Evolutionary conservation across 2,113 vertebrate genomes (phyloP).

Genomic region (Pluvialis apricaria): DNA sequence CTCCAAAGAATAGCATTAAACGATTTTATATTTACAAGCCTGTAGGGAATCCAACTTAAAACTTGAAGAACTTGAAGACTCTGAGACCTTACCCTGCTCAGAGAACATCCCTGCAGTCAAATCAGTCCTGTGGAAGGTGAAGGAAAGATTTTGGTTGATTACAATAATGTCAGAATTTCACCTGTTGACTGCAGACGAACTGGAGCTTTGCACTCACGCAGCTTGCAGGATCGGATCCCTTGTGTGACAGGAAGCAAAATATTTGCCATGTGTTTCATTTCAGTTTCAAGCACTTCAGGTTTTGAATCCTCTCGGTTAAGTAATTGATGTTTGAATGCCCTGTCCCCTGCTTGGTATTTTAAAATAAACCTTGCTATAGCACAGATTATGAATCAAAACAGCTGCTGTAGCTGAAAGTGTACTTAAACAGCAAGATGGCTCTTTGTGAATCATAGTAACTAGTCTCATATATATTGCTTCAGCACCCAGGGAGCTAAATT

Average conservation of each 20-base stretch:
- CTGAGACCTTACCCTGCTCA: neutral
- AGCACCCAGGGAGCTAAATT: neutral
- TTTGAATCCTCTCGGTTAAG: slow-evolving; percentile 51
- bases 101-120: neutral
- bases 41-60: neutral
- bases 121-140: neutral
- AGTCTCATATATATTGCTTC: neutral
- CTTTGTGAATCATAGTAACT: neutral
- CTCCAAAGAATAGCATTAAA: neutral
- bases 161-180: slow-evolving; percentile 26
- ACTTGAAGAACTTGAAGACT: neutral
- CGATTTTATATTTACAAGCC: neutral
- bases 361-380: slow-evolving; percentile 60
- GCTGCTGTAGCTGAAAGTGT: slow-evolving; percentile 3
- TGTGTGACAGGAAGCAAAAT: slow-evolving; percentile 46
- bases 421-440: slow-evolving; percentile 8
- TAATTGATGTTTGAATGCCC: slow-evolving; percentile 58
- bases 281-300: slow-evolving; percentile 47
- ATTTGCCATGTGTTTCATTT: slow-evolving; percentile 53
- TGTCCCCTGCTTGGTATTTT: slow-evolving; percentile 54
- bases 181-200: neutral
- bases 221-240: neutral
- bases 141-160: neutral
- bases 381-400: slow-evolving; percentile 51
- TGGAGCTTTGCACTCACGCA: neutral